A percentile compares a stretch with the other conserved stretches of the same genome.
phyloP scores from a whole-genome alignment of 1,140 invertebrate genomes.

The Pseudomyrmex gracilis region DNA sequence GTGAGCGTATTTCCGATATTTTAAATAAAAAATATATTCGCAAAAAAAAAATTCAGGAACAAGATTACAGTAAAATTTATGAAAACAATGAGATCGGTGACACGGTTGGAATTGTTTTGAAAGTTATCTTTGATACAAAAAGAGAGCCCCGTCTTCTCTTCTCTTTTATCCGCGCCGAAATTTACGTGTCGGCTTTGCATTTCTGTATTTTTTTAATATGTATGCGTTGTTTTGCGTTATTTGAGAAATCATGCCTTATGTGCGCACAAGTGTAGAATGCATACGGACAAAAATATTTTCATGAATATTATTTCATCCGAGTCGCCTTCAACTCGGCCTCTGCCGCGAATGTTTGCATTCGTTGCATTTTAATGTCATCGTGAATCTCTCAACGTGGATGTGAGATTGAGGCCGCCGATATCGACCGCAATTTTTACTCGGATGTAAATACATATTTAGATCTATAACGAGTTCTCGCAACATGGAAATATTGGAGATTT shows the following conservation, averaged over 20 bases:
- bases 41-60: not conserved
- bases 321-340: slow-evolving; percentile 7
- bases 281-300: slow-evolving; percentile 46
- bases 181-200: not conserved
- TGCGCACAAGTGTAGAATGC: not conserved
- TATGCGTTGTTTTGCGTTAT: slow-evolving; percentile 40
- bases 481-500: slow-evolving; percentile 27
- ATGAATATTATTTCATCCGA: slow-evolving; percentile 47
- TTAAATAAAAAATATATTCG: not conserved
- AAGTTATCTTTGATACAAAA: no score
- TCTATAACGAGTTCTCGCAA: slow-evolving; percentile 19
- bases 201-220: slow-evolving; percentile 14
- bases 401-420: slow-evolving; percentile 47
- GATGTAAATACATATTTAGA: slow-evolving; percentile 51
- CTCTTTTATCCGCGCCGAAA: slow-evolving; percentile 12
- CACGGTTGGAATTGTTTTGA: not conserved
- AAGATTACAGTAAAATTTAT: no score
- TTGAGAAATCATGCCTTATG: not conserved
- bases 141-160: not conserved
- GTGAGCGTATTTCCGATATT: not conserved
- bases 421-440: slow-evolving; percentile 44
- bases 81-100: not conserved
- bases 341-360: slow-evolving; percentile 43
- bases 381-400: slow-evolving; percentile 40
- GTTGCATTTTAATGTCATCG: slow-evolving; percentile 58